Percentiles rank a stretch among this genome's conserved stretches.
phyloP scores from a whole-genome alignment of 2,113 vertebrate genomes.

The Eubucco bourcierii region DNA sequence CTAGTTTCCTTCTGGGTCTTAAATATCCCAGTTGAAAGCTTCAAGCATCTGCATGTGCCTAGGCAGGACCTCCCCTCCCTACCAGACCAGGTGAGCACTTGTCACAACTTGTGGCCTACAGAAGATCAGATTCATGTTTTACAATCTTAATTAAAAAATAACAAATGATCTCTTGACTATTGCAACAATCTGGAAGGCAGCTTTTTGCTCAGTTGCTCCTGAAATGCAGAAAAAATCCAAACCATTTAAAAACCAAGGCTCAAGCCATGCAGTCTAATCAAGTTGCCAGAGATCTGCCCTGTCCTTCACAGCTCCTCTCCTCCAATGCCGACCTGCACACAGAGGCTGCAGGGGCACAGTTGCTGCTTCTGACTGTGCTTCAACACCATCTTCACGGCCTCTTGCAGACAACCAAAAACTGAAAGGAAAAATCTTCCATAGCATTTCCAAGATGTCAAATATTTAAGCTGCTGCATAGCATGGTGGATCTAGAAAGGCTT shows the following conservation, averaged over 20 bases:
- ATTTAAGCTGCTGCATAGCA: neutral
- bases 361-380: neutral
- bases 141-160: neutral
- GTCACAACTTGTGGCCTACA: neutral
- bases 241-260: neutral
- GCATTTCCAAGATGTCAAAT: neutral
- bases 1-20: neutral
- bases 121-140: neutral
- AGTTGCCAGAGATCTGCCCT: neutral
- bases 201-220: neutral
- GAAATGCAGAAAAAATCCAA: neutral
- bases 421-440: neutral
- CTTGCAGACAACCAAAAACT: neutral
- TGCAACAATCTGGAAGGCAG: neutral
- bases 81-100: neutral
- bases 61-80: neutral
- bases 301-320: neutral
- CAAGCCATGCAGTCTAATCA: neutral
- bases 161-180: neutral
- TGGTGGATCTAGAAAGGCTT: neutral
- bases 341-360: neutral
- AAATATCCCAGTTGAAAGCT: neutral
- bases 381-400: neutral
- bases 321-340: fast-evolving
- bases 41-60: neutral